phyloP scores from a whole-genome alignment of 2,113 vertebrate species.

The Upupa epops region DNA sequence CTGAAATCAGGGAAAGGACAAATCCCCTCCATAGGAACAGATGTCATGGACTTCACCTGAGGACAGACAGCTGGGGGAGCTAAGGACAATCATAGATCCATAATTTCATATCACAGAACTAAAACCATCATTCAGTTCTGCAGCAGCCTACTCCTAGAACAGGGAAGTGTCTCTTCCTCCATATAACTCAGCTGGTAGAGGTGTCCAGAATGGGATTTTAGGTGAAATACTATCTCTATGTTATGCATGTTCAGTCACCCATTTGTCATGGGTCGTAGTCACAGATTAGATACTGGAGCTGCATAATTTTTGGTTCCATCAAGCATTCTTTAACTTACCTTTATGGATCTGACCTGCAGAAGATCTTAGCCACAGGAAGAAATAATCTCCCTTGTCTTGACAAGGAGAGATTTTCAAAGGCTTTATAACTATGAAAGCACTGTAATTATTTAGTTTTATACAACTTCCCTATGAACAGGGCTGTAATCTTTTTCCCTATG shows the following conservation, averaged over 20 bases:
- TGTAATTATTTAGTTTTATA: neutral
- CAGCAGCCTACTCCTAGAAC: neutral
- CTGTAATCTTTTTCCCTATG: neutral
- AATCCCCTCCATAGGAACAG: accelerated
- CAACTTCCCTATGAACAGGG: accelerated
- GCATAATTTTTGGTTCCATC: neutral
- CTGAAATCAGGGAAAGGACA: neutral
- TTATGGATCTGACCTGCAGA: neutral
- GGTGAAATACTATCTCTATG: neutral
- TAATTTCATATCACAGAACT: neutral
- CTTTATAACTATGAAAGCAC: neutral
- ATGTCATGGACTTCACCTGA: accelerated
- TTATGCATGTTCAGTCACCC: neutral
- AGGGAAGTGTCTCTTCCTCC: neutral
- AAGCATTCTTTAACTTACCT: neutral
- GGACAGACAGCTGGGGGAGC: neutral
- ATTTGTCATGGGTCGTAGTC: neutral
- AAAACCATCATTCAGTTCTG: neutral
- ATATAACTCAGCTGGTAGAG: neutral
- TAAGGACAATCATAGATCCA: neutral
- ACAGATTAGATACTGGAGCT: neutral
- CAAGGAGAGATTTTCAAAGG: neutral
- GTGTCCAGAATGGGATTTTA: neutral
- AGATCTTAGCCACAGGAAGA: neutral
- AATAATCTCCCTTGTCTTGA: neutral